phyloP scores from a whole-genome alignment of 2,113 vertebrate genomes.

The Platysternon megacephalum region DNA sequence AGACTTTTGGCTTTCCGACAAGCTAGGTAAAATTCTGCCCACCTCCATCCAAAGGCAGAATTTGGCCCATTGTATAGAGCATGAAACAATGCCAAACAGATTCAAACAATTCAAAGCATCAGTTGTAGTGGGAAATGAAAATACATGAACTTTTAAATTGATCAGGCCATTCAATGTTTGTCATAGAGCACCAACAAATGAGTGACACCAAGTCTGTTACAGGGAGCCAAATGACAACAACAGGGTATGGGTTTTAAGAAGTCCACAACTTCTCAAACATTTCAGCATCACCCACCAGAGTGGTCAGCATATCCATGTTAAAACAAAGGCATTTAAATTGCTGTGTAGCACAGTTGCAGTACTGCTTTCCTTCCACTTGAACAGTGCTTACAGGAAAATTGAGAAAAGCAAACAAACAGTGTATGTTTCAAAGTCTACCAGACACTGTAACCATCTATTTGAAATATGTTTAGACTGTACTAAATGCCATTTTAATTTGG shows the following conservation, averaged over 20 bases:
- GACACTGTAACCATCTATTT: not conserved
- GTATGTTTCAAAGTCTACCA: not conserved
- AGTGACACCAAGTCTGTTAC: not conserved
- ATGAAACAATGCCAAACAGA: not conserved
- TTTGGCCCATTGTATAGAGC: not conserved
- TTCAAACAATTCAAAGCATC: not conserved
- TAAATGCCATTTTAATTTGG: not conserved
- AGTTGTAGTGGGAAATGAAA: constrained; percentile 19
- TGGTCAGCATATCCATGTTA: not conserved
- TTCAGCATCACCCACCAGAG: not conserved
- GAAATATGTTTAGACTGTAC: not conserved
- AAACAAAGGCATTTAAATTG: not conserved
- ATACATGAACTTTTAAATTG: not conserved
- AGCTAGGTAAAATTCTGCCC: not conserved
- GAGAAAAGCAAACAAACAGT: not conserved
- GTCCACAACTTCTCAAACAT: constrained; percentile 40
- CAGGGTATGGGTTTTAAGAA: constrained; percentile 47
- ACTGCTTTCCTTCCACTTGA: not conserved
- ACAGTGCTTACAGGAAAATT: constrained; percentile 27
- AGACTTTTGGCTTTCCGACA: not conserved
- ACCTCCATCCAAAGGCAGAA: not conserved
- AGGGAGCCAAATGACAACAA: constrained; percentile 37
- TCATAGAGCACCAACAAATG: constrained; percentile 17
- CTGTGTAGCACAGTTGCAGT: not conserved
- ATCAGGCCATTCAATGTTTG: constrained; percentile 7